Evolutionary conservation across 2,888 invertebrate genomes (phyloP), one percentile per base, ranked within the genome.

Genomic region (Mayetiola destructor): DNA sequence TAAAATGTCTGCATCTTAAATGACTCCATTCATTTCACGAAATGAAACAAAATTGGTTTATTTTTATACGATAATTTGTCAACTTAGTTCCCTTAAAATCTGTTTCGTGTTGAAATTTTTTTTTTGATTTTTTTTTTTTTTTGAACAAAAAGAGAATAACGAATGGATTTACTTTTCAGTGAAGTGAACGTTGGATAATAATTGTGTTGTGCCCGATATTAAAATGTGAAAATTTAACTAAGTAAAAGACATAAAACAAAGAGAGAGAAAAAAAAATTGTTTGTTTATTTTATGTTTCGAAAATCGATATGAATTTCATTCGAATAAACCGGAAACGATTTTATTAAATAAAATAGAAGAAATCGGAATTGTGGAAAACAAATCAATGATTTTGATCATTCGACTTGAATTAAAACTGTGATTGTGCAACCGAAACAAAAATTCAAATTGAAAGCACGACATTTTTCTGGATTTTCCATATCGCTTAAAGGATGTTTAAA

Each of bases 151-250:
- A 32, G 12, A n/a, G n/a, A n/a, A n/a, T n/a, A n/a, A n/a, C n/a
- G n/a, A n/a, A n/a, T n/a, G n/a, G n/a, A n/a, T n/a, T n/a, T n/a
- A n/a, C n/a, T n/a, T n/a, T n/a, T n/a, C n/a, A n/a, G n/a, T n/a
- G n/a, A n/a, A n/a, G n/a, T n/a, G n/a, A n/a, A n/a, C n/a, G n/a
- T n/a, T n/a, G n/a, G n/a, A n/a, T n/a, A n/a, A n/a, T n/a, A n/a
- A n/a, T n/a, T n/a, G n/a, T 48, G 48, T 3, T 48, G 48, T 48
- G 48, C 23, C 48, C 12, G 40, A 40, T 48, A 27, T n/a, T n/a
- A n/a, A n/a, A n/a, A n/a, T n/a, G n/a, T n/a, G n/a, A n/a, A 27
- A 48, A 27, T 21, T 40, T 3, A 6, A n/a, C 21, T 10, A 42
- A 14, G 14, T 12, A 42, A 10, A 42, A 42, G 14, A 42, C 21